Conservation (phyloP, 2,888 invertebrate species). For the Chironomus riparius region DNA sequence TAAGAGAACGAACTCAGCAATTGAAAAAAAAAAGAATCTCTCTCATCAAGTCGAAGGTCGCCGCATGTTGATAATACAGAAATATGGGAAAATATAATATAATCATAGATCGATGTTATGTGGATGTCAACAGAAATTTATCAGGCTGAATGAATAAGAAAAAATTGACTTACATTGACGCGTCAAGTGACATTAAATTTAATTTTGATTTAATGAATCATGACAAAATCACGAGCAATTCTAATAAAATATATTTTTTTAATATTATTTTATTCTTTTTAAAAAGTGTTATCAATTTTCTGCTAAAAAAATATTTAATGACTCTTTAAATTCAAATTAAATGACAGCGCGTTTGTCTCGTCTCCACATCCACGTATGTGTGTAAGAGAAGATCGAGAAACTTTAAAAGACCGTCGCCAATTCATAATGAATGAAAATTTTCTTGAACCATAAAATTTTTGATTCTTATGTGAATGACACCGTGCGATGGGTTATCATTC, state of each 20-base stretch:
- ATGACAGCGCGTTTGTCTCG: no score
- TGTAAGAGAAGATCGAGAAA: neutral
- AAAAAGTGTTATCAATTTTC: no score
- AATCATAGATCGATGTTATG: neutral
- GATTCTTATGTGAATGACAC: neutral
- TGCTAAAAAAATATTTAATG: no score
- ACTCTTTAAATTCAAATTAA: no score
- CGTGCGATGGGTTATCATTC: neutral
- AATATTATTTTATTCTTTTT: no score
- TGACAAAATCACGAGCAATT: neutral
- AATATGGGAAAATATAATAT: neutral
- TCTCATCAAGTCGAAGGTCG: neutral
- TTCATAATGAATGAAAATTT: neutral
- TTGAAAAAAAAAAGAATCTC: neutral
- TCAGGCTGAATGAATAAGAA: neutral
- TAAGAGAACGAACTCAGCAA: neutral
- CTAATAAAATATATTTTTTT: neutral
- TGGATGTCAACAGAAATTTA: neutral
- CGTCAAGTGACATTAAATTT: no score
- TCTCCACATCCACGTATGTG: no score
- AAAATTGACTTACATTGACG: neutral
- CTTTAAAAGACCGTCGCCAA: neutral
- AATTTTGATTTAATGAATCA: no score
- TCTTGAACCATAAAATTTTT: neutral
- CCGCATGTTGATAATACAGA: neutral